Conservation (phyloP, 92 coral and sea anemone genomes). For the Palythoa caribaeorum region DNA sequence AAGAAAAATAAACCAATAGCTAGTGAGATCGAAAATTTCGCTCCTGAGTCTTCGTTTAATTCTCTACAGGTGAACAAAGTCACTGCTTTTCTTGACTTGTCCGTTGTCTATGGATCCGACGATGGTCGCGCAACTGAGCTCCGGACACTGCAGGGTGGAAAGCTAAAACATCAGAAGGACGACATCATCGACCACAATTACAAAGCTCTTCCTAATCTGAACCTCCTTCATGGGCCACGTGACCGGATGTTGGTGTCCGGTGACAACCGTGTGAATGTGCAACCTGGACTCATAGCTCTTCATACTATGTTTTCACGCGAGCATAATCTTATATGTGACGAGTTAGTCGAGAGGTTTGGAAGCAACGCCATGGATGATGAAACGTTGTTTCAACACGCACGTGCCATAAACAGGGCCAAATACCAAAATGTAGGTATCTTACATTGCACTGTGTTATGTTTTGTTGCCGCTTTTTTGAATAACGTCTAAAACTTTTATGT, state of each 20-base stretch:
- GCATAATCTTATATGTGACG: conserved; percentile 95
- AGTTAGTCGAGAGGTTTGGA: conserved; percentile 75
- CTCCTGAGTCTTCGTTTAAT: no score
- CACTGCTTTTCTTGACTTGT: conserved; percentile 91
- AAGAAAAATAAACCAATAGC: background rate
- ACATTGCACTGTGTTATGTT: background rate
- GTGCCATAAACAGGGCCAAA: conserved; percentile 92
- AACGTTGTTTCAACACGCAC: conserved; percentile 93
- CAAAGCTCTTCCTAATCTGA: conserved; percentile 90
- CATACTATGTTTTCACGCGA: conserved; percentile 98
- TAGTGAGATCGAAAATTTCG: background rate
- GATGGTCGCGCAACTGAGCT: conserved; percentile 77
- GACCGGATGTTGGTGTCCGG: conserved; percentile 97
- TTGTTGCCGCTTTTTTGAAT: background rate
- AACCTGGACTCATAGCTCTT: conserved; percentile 95
- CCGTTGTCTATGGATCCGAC: conserved; percentile 93
- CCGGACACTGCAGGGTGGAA: conserved; percentile 83
- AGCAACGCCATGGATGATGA: conserved; percentile 88
- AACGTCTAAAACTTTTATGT: no score
- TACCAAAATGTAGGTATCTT: conserved; percentile 76
- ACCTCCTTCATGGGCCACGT: conserved; percentile 95
- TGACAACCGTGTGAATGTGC: conserved; percentile 99
- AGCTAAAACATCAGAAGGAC: conserved; percentile 78
- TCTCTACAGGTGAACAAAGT: conserved; percentile 90
- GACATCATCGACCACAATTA: conserved; percentile 84